Base-by-base conservation (phyloP, 1,140 invertebrate species). In the Cephus cinctus region DNA sequence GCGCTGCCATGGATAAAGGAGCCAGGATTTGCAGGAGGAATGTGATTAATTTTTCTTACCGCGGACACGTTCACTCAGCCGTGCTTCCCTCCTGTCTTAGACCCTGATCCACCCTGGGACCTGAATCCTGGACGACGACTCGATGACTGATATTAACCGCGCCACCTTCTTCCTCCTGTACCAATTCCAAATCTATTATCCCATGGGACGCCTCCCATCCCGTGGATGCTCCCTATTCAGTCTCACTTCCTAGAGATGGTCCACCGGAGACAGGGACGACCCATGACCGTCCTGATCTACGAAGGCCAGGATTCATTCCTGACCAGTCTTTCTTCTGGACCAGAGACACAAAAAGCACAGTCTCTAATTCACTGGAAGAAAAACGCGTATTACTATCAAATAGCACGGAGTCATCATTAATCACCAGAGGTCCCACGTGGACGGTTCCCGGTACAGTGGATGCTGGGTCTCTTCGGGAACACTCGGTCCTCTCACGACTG, bases 11-110 rank as follows among this genome's bases (percentile, higher is more conserved):
- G 65, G 65, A 67, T 72, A 69, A 72, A 68, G 61, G 57, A 53
- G 52, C 63, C 50, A 56, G 65, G 65, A 66, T 69, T 72, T 70
- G 54, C 54, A 49, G 50, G 58, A 72, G 64, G 67, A 70, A 70
- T 65, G 62, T 60, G 63, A 71, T 70, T 70, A 68, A 72, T 72
- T 70, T 70, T 69, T 70, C 66, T 69, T 63, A 57, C 50, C 56
- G 32, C 56, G 52, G 53, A 61, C 56, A 45, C 58, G 52, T 50
- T 62, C 47, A 60, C 54, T 63, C 63, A 59, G 54, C 58, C 57
- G 49, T 56, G 60, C 55, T 54, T 57, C 39, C 14, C 35, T 47
- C 27, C 27, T 43, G 43, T 52, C 32, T 43, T 43, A 35, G 43
- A 39, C 47, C n/a, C 27, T 38, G 39, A 34, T 5, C 34, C 54